These are phyloP conservation scores for Meriones psammophilus DNA, from an alignment of 2,797 vertebrate genomes.

Conservation along the genomic window DNA sequence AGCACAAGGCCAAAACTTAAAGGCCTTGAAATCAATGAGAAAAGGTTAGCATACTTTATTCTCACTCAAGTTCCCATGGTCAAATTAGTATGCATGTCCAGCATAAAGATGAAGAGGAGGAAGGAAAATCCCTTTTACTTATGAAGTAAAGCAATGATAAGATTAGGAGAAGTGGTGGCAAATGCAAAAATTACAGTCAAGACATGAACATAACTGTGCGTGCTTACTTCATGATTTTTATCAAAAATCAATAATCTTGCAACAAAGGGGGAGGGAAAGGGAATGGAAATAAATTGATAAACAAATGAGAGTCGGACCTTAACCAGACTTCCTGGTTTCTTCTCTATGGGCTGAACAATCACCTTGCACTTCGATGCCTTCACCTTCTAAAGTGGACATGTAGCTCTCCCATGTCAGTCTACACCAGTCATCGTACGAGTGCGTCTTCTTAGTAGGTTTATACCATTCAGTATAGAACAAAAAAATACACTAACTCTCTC, in stretches of 20 bases:
- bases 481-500: not conserved
- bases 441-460: fast-evolving
- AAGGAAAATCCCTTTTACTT: not conserved
- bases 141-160: not conserved
- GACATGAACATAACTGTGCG: not conserved
- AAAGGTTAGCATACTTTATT: not conserved
- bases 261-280: not conserved
- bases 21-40: too few relatives aligned
- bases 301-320: not conserved
- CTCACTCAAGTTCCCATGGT: not conserved
- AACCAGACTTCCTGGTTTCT: not conserved
- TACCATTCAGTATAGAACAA: not conserved
- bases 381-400: not conserved
- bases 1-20: too few relatives aligned
- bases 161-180: not conserved
- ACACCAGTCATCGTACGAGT: too few relatives aligned
- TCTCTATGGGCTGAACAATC: not conserved
- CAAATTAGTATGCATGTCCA: not conserved
- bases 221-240: not conserved
- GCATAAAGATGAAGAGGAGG: not conserved
- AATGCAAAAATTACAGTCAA: not conserved
- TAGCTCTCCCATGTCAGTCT: not conserved
- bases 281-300: not conserved
- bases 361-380: not conserved
- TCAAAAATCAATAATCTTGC: not conserved